phyloP scores from a whole-genome alignment of 2,113 vertebrate genomes.

The Thymallus thymallus region DNA sequence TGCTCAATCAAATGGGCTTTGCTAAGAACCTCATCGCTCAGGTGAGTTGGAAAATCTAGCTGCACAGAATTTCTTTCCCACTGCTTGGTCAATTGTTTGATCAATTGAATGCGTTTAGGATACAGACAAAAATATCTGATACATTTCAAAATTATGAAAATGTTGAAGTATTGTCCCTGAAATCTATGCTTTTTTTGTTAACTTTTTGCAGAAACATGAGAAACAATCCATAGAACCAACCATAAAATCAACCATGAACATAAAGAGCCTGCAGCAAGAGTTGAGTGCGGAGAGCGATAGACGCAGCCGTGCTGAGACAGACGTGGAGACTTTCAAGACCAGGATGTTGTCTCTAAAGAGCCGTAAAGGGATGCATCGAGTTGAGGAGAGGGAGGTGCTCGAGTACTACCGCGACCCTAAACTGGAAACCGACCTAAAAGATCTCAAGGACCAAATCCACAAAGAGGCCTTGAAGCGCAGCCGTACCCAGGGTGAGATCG shows the following conservation, averaged over 20 bases:
- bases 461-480: slow-evolving; percentile 73
- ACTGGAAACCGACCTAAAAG: slow-evolving; percentile 74
- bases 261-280: slow-evolving; percentile 68
- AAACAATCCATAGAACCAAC: slow-evolving; percentile 45
- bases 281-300: slow-evolving; percentile 81
- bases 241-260: neutral
- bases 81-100: too few species aligned
- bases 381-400: slow-evolving; percentile 91
- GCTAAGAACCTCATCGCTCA: slow-evolving; percentile 79
- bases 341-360: slow-evolving; percentile 82
- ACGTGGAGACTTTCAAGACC: slow-evolving; percentile 76
- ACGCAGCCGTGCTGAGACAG: slow-evolving; percentile 64
- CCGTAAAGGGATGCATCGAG: slow-evolving; percentile 83
- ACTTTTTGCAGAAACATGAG: slow-evolving; percentile 79
- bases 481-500: slow-evolving; percentile 75
- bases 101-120: neutral
- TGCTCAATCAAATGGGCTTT: slow-evolving; percentile 82
- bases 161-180: neutral
- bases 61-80: neutral
- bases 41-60: slow-evolving; percentile 66
- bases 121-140: neutral
- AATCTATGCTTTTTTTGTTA: neutral
- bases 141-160: neutral
- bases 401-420: slow-evolving; percentile 90
- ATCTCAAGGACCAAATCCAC: slow-evolving; percentile 69